These are phyloP conservation scores for Rhagoletis pomonella DNA, from an alignment of 1,140 invertebrate species.

Conservation along the genomic window DNA sequence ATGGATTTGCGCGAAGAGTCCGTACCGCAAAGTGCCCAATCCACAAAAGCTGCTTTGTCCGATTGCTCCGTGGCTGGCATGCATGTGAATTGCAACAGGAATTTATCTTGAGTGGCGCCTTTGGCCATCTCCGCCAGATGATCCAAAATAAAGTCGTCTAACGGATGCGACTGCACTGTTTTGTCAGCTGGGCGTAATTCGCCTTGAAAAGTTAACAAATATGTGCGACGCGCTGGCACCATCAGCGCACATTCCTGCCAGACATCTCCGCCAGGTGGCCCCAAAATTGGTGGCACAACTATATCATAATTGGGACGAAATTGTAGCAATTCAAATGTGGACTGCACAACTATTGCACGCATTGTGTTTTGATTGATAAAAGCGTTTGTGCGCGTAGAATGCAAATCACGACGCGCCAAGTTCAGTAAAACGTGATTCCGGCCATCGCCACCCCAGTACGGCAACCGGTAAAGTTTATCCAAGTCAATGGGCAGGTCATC, in stretches of 20 bases:
- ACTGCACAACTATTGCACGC: slow-evolving; percentile 87
- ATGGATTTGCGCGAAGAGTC: slow-evolving; percentile 82
- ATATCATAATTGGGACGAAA: slow-evolving; percentile 89
- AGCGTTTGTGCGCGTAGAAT: slow-evolving; percentile 80
- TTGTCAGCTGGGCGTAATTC: slow-evolving; percentile 76
- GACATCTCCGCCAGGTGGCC: slow-evolving; percentile 87
- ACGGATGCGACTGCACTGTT: slow-evolving; percentile 56
- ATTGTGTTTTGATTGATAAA: slow-evolving; percentile 79
- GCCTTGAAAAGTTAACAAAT: slow-evolving; percentile 87
- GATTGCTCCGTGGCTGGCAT: slow-evolving; percentile 83
- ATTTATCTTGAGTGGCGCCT: slow-evolving; percentile 81
- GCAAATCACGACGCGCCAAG: slow-evolving; percentile 83
- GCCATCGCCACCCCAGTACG: slow-evolving; percentile 96
- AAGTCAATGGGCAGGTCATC: slow-evolving; percentile 72
- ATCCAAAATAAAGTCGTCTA: slow-evolving; percentile 81
- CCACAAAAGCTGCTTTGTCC: slow-evolving; percentile 77
- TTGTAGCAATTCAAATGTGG: slow-evolving; percentile 82
- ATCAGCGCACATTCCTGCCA: slow-evolving; percentile 91
- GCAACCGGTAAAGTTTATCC: slow-evolving; percentile 81
- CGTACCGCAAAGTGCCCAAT: slow-evolving; percentile 90
- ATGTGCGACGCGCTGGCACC: slow-evolving; percentile 89
- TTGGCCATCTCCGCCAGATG: slow-evolving; percentile 81
- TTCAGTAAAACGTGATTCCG: slow-evolving; percentile 95
- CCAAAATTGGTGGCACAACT: slow-evolving; percentile 87
- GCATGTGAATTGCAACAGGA: slow-evolving; percentile 87